Percentiles rank a stretch among this genome's conserved stretches.
phyloP scores from a whole-genome alignment of 2,113 vertebrate species.

The Hippolais icterina region DNA sequence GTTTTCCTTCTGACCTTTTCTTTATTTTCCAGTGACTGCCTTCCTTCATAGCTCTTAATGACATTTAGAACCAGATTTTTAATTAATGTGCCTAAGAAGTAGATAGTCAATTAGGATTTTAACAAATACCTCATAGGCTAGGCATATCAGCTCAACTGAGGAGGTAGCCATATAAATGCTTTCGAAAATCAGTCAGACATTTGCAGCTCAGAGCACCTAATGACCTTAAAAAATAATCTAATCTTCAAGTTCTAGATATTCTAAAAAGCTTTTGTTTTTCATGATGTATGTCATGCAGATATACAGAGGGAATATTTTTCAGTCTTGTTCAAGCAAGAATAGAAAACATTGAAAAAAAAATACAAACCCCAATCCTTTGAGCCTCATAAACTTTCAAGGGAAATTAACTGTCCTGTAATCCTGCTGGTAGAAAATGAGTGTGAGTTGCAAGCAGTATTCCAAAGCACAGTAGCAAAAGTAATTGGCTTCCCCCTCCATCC shows the following conservation, averaged over 20 bases:
- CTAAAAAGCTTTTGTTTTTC: background rate
- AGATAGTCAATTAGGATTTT: background rate
- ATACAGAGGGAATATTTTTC: background rate
- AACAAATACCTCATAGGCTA: background rate
- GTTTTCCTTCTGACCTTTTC: background rate
- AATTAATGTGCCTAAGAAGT: slow-evolving; percentile 11
- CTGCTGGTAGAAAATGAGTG: slow-evolving; percentile 39
- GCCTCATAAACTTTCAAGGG: slow-evolving; percentile 49
- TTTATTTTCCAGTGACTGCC: slow-evolving; percentile 23
- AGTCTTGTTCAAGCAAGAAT: background rate
- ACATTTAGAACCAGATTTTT: background rate
- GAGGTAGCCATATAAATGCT: background rate
- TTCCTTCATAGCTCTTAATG: background rate
- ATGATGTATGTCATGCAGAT: background rate
- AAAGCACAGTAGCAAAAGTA: slow-evolving; percentile 33
- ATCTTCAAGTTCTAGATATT: background rate
- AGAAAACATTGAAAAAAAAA: background rate
- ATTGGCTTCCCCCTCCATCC: background rate
- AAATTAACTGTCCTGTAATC: slow-evolving; percentile 62
- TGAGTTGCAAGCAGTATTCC: slow-evolving; percentile 27
- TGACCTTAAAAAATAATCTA: background rate
- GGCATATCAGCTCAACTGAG: background rate
- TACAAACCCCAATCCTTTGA: background rate
- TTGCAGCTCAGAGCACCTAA: background rate
- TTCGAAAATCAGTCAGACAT: background rate